These are phyloP conservation scores for Emydura subglobosa DNA, from an alignment of 2,113 vertebrate genomes.

Conservation along the genomic window DNA sequence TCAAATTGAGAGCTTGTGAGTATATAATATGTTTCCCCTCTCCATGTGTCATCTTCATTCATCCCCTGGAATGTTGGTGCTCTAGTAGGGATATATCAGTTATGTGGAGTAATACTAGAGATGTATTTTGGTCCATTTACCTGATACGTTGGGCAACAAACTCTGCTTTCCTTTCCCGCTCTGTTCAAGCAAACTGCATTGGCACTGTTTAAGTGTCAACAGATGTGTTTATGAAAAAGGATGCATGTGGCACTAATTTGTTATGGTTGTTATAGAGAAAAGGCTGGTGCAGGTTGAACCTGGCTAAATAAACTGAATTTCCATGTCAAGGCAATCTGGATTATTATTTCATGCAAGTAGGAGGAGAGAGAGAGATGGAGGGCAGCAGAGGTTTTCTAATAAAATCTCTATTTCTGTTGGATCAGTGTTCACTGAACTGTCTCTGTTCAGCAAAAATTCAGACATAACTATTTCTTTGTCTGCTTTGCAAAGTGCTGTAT, in stretches of 20 bases:
- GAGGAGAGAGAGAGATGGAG: background rate
- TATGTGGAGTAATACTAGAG: background rate
- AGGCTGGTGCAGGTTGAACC: background rate
- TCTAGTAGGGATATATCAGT: background rate
- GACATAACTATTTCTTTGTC: background rate
- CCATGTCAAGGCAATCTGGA: background rate
- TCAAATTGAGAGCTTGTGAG: background rate
- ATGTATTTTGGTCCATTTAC: background rate
- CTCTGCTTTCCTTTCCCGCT: background rate
- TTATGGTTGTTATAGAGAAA: background rate
- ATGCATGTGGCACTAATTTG: background rate
- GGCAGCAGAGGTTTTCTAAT: background rate
- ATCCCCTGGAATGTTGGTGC: background rate
- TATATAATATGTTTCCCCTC: background rate
- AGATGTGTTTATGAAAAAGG: background rate
- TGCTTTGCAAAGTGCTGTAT: background rate
- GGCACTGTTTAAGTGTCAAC: background rate
- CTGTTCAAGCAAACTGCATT: background rate
- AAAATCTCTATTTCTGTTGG: background rate
- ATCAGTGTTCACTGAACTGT: background rate
- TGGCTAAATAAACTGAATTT: background rate
- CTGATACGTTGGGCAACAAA: background rate
- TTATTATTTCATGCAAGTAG: rapidly evolving
- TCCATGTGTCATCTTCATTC: rapidly evolving
- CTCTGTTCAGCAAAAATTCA: background rate